Percentiles rank a stretch among this genome's conserved stretches.
Conservation (phyloP, 2,888 invertebrate genomes). For the Abrostola triplasia region DNA sequence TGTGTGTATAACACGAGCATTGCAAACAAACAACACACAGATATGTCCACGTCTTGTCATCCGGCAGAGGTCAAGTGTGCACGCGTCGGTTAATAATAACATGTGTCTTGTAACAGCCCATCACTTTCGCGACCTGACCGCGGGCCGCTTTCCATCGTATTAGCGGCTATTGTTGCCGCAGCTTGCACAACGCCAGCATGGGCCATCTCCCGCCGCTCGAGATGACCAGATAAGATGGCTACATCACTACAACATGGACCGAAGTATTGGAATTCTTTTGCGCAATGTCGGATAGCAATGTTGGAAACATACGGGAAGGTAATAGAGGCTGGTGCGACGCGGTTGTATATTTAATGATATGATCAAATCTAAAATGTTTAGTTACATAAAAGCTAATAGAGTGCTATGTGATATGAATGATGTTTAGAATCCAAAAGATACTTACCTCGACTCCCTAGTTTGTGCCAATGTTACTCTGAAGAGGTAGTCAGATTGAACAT, state of each 20-base stretch:
- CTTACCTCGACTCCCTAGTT: no score
- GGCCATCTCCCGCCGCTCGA: slow-evolving; percentile 12
- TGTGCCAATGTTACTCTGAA: no score
- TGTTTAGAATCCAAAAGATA: no score
- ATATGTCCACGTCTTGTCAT: no score
- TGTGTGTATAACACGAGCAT: no score
- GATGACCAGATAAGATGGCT: slow-evolving; percentile 28
- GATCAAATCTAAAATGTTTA: neutral
- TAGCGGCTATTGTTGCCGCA: slow-evolving; percentile 26
- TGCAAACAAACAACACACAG: no score
- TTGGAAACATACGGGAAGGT: slow-evolving; percentile 14
- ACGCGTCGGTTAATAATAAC: no score
- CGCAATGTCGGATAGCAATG: slow-evolving; percentile 22
- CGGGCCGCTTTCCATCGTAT: slow-evolving; percentile 24
- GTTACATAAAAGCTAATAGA: neutral
- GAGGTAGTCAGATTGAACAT: no score
- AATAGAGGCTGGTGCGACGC: neutral
- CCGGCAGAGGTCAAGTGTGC: no score
- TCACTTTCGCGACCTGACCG: no score
- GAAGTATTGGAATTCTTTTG: slow-evolving; percentile 39
- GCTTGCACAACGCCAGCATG: slow-evolving; percentile 31
- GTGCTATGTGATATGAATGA: no score
- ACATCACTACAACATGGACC: slow-evolving; percentile 1
- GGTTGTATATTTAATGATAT: slow-evolving; percentile 15
- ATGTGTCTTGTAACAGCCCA: no score